Evolutionary conservation across 2,113 vertebrate genomes (phyloP).

Genomic region (Amblyopsis rosae): DNA sequence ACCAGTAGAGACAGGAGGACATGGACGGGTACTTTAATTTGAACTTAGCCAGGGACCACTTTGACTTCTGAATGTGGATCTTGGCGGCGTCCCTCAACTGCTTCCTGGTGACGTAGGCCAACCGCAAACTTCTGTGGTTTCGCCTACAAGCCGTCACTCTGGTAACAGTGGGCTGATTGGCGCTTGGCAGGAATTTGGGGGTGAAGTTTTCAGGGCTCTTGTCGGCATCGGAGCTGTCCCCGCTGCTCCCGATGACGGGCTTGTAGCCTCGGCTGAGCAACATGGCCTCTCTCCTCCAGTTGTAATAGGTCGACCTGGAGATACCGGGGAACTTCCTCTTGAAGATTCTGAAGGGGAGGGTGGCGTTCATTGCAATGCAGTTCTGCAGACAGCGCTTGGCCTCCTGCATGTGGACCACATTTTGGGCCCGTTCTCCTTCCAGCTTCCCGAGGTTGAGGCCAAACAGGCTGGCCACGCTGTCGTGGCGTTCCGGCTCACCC

Average conservation of each 20-base stretch:
- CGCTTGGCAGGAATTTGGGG: neutral
- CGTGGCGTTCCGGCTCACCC: constrained; percentile 50
- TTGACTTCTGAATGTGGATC: constrained; percentile 78
- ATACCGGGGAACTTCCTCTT: constrained; percentile 92
- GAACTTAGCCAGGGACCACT: constrained; percentile 84
- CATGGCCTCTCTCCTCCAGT: constrained; percentile 94
- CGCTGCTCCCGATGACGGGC: constrained; percentile 62
- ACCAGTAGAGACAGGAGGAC: constrained; percentile 86
- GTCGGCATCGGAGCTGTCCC: constrained; percentile 72
- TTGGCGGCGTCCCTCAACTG: constrained; percentile 82
- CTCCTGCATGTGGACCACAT: constrained; percentile 84
- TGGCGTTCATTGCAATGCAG: constrained; percentile 86
- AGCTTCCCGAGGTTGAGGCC: constrained; percentile 60
- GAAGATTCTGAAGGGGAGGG: constrained; percentile 90
- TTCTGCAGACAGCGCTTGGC: constrained; percentile 90
- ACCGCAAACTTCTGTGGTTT: constrained; percentile 53
- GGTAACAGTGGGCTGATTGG: constrained; percentile 22
- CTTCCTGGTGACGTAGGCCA: constrained; percentile 79
- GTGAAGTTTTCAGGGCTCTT: constrained; percentile 65
- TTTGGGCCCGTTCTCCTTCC: constrained; percentile 73
- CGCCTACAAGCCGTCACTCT: constrained; percentile 57
- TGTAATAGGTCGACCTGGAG: constrained; percentile 95
- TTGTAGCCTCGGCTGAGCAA: constrained; percentile 82
- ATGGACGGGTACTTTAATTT: constrained; percentile 85
- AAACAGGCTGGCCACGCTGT: constrained; percentile 64